A percentile compares a stretch with the other conserved stretches of the same genome.
Conservation (phyloP, 2,797 vertebrate species). For the Chrysocyon brachyurus region DNA sequence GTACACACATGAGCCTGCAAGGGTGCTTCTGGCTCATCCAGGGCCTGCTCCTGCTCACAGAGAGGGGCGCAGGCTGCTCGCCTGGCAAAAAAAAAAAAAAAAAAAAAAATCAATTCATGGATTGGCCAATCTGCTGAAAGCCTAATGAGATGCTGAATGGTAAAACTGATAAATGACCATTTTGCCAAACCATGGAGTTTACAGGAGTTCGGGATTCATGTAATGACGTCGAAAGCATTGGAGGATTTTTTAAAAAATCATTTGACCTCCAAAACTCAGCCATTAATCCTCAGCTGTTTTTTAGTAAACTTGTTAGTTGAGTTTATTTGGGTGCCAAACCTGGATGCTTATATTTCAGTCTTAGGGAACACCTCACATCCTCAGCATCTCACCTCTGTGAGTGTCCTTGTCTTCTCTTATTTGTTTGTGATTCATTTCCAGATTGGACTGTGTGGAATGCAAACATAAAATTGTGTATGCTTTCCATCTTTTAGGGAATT, state of each 20-base stretch:
- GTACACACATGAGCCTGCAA: rapidly evolving
- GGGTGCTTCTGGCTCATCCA: rapidly evolving
- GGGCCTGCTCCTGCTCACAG: neutral
- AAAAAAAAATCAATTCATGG: neutral
- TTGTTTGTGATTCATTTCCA: neutral
- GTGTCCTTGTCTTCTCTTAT: neutral
- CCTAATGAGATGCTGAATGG: neutral
- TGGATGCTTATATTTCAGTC: neutral
- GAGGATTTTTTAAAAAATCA: neutral
- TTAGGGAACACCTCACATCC: neutral
- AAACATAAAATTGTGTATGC: neutral
- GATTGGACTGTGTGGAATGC: neutral
- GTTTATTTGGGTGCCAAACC: neutral
- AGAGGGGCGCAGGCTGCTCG: neutral
- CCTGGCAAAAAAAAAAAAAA: neutral
- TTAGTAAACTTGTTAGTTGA: neutral
- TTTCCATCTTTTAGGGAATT: neutral
- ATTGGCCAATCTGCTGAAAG: neutral
- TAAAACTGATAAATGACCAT: neutral
- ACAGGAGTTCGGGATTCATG: no score
- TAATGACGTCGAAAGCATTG: neutral
- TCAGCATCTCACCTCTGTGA: neutral
- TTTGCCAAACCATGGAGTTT: neutral
- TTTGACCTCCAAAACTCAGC: neutral
- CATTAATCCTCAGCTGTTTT: neutral